Evolutionary conservation across 1,140 invertebrate species (phyloP).

Genomic region (Holotrichia oblita): DNA sequence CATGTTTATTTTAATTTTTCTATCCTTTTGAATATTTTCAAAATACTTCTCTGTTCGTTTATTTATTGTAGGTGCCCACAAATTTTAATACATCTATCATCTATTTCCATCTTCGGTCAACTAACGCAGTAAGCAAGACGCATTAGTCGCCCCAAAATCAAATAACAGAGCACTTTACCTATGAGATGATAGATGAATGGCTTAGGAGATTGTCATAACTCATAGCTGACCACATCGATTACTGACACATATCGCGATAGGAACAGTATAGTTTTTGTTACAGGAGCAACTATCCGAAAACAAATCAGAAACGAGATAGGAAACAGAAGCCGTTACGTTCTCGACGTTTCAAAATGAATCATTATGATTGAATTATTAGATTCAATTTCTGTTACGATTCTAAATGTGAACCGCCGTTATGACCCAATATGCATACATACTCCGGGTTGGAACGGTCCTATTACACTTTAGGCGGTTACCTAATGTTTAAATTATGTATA

Average conservation of each 20-base stretch:
- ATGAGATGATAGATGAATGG: slow-evolving; percentile 29
- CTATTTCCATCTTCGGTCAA: background rate
- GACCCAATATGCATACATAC: background rate
- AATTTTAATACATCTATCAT: background rate
- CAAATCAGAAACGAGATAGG: background rate
- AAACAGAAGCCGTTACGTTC: slow-evolving; percentile 41
- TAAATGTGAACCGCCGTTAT: slow-evolving; percentile 7
- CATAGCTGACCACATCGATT: slow-evolving; percentile 6
- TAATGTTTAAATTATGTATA: slow-evolving; percentile 26
- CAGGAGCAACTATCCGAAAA: background rate
- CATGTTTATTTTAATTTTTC: too few relatives aligned
- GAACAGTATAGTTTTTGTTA: background rate
- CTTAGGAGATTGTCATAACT: slow-evolving; percentile 34
- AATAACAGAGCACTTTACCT: slow-evolving; percentile 27
- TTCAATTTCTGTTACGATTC: slow-evolving; percentile 35
- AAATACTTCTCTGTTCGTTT: too few relatives aligned
- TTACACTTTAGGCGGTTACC: background rate
- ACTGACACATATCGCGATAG: background rate
- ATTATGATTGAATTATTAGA: slow-evolving; percentile 37
- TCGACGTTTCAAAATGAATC: slow-evolving; percentile 42
- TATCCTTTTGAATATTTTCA: too few relatives aligned
- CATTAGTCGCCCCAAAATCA: slow-evolving; percentile 38
- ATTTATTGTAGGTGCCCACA: too few relatives aligned
- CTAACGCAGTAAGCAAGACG: background rate
- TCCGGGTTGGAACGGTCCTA: background rate